Evolutionary conservation across 1,140 invertebrate species (phyloP).

Genomic region (Drosophila mauritiana): DNA sequence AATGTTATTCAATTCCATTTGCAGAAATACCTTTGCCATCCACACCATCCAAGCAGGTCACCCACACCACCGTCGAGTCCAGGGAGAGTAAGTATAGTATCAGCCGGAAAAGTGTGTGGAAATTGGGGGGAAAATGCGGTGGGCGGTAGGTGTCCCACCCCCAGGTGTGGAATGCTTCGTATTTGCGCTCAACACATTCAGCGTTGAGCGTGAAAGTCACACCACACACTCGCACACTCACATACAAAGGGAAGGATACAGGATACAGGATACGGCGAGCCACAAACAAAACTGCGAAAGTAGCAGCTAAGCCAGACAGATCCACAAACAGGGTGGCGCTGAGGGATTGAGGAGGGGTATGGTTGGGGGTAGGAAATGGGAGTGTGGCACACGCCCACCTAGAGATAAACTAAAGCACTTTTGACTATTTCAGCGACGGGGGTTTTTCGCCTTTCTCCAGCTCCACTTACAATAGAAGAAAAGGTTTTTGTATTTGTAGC

Average conservation of each 20-base stretch:
- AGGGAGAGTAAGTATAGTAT: slow-evolving; percentile 85
- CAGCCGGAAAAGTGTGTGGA: slow-evolving; percentile 24
- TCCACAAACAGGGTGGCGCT: slow-evolving; percentile 48
- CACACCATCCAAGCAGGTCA: slow-evolving; percentile 84
- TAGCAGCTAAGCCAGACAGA: slow-evolving; percentile 80
- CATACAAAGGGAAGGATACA: slow-evolving; percentile 37
- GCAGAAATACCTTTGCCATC: slow-evolving; percentile 84
- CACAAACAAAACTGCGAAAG: slow-evolving; percentile 82
- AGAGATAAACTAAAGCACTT: slow-evolving; percentile 80
- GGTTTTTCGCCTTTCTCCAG: slow-evolving; percentile 32
- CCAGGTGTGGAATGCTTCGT: slow-evolving; percentile 23
- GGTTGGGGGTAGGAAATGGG: neutral
- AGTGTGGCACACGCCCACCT: slow-evolving; percentile 56
- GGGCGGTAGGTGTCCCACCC: neutral
- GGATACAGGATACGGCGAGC: slow-evolving; percentile 77
- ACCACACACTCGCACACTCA: slow-evolving; percentile 55
- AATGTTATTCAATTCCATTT: slow-evolving; percentile 74
- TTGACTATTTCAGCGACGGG: slow-evolving; percentile 78
- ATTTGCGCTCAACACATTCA: slow-evolving; percentile 76
- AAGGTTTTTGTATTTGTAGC: neutral
- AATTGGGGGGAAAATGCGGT: neutral
- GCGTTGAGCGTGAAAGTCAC: slow-evolving; percentile 71
- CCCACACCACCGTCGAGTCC: slow-evolving; percentile 81
- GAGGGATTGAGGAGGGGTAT: neutral
- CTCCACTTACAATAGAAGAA: slow-evolving; percentile 14